Percentiles rank a stretch among this genome's conserved stretches.
Evolutionary conservation across 2,113 vertebrate genomes (phyloP).

Genomic region (Irena cyanogastra): DNA sequence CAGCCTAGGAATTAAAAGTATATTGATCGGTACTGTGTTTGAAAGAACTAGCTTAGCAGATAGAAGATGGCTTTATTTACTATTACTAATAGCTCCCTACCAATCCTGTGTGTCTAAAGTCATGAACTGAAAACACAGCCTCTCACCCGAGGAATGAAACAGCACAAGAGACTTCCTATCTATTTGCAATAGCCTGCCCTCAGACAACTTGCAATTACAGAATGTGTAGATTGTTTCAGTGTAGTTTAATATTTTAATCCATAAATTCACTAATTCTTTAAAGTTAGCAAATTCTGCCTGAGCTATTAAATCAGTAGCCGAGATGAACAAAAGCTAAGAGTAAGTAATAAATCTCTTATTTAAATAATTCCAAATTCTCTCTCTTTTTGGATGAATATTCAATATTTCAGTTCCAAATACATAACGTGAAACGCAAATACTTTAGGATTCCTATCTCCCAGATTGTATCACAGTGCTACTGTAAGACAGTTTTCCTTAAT

Average conservation of each 20-base stretch:
- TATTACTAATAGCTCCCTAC: not conserved
- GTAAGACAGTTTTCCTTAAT: not conserved
- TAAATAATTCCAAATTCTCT: not conserved
- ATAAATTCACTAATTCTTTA: not conserved
- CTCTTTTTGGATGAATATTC: not conserved
- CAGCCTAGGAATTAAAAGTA: not conserved
- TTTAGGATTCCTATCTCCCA: not conserved
- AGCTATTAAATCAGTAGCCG: not conserved
- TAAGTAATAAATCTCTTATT: not conserved
- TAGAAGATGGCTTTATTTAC: not conserved
- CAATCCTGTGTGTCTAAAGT: not conserved
- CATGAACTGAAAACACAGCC: not conserved
- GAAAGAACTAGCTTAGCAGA: not conserved
- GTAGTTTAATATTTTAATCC: not conserved
- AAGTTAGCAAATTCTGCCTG: not conserved
- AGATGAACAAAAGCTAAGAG: not conserved
- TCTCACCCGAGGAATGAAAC: not conserved
- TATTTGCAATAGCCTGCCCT: not conserved
- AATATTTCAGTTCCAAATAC: not conserved
- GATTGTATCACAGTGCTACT: not conserved
- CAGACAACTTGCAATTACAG: not conserved
- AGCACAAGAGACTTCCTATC: not conserved
- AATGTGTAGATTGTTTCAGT: not conserved
- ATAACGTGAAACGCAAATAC: not conserved
- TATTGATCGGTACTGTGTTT: not conserved